Conservation (phyloP, 2,888 invertebrate genomes). For the Glyphotaelius pellucidus region DNA sequence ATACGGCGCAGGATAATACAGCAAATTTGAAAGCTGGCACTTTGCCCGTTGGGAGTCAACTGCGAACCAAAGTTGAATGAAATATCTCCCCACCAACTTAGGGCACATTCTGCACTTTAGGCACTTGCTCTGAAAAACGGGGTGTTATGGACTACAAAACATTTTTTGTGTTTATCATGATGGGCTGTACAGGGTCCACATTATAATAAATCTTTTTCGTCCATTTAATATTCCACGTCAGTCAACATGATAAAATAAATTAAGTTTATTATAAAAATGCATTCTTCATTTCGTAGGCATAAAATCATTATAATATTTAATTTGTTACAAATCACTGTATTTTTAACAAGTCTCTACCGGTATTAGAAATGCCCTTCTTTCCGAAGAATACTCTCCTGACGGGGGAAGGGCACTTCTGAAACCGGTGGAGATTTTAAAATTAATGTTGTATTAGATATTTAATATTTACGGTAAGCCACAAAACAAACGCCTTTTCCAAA, state of each 20-base stretch:
- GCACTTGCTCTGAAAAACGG: not conserved
- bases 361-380: too few species aligned
- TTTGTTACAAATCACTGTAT: too few species aligned
- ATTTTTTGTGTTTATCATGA: not conserved
- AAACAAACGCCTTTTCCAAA: too few species aligned
- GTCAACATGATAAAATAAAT: not conserved
- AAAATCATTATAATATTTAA: too few species aligned
- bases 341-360: too few species aligned
- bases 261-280: too few species aligned
- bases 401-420: too few species aligned
- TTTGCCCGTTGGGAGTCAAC: not conserved
- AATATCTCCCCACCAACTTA: not conserved
- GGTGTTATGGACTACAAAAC: not conserved
- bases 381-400: too few species aligned
- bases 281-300: too few species aligned
- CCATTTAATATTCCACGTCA: not conserved
- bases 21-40: constrained; percentile 20
- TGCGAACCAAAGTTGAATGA: not conserved
- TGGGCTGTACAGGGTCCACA: not conserved
- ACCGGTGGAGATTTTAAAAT: too few species aligned
- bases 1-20: not conserved
- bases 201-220: not conserved
- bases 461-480: too few species aligned
- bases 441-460: too few species aligned
- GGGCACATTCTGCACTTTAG: not conserved